These are phyloP conservation scores for Euplagia quadripunctaria DNA, from an alignment of 2,888 invertebrate genomes.

Conservation along the genomic window DNA sequence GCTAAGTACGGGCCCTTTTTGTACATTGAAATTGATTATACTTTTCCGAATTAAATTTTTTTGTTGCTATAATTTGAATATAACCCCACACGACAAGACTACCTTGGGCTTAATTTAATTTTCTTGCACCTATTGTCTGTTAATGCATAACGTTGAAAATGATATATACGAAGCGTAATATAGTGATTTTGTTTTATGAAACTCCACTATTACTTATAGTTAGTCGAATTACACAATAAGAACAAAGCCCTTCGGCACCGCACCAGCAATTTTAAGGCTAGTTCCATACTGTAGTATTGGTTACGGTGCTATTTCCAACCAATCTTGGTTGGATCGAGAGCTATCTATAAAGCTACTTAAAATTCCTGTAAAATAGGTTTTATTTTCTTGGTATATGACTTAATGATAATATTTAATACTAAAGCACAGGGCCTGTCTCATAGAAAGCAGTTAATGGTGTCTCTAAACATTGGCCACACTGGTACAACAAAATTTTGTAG, in stretches of 20 bases:
- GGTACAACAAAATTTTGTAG: too few relatives aligned
- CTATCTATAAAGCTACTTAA: too few relatives aligned
- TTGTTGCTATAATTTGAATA: neutral
- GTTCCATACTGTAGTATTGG: neutral
- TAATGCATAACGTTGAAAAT: conserved; percentile 38
- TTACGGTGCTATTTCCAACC: too few relatives aligned
- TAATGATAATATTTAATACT: too few relatives aligned
- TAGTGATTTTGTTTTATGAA: conserved; percentile 54
- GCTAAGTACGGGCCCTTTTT: neutral
- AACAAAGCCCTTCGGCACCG: conserved; percentile 42
- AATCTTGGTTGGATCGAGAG: neutral
- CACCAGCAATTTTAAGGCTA: conserved; percentile 43
- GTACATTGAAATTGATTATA: neutral
- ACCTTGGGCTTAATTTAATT: neutral
- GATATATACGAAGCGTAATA: conserved; percentile 32
- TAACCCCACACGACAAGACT: neutral
- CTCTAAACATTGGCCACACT: too few relatives aligned
- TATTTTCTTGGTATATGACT: too few relatives aligned
- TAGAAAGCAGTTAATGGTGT: too few relatives aligned
- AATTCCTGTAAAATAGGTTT: too few relatives aligned
- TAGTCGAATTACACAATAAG: conserved; percentile 53
- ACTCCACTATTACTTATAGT: conserved; percentile 48
- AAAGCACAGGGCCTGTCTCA: too few relatives aligned
- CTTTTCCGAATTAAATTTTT: neutral
- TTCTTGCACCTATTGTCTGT: neutral